Base-by-base conservation (phyloP, 2,888 invertebrate genomes). In the Cryptus armator region DNA sequence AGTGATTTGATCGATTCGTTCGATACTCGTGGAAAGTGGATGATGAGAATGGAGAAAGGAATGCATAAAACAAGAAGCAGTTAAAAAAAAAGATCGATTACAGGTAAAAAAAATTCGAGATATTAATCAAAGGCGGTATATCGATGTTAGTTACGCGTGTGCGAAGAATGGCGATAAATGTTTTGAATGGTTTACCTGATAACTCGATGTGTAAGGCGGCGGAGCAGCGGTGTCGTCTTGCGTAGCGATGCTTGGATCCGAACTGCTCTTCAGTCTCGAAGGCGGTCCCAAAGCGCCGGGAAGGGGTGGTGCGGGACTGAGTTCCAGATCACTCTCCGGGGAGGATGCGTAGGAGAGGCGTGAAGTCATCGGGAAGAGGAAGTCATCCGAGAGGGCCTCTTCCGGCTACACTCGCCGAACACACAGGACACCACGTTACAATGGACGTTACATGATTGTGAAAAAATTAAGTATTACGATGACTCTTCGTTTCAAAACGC, bases 291-390 rank as follows among this genome's bases (percentile, higher is more conserved):
- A 94, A 93, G 93, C 95, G 92, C 95, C 94, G 89, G 95, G 94
- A 89, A 95, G 94, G 88, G 95, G 95, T 86, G 96, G 96, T 90
- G 96, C 96, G 86, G 96, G 96, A 93, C 97, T 97, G 92, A 97
- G 96, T 93, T 99, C 99, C 94, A 98, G 95, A 95, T 99, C 99
- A 93, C 98, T 98, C 95, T 99, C 99, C 87, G 98, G 98, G 93
- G 98, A 98, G 93, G 98, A 98, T 88, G 98, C 98, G 94, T 98
- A 99, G 93, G 99, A 99, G 90, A 99, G 95, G 93, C 98, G 97
- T 94, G 98, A 97, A 90, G 98, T 98, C 99, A 99, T 99, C 93
- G 99, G 99, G 96, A 99, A 99, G 93, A 99, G 97, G 96, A 99
- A 99, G 96, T 99, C 99, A 95, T 99, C 99, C 92, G 98, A 98